Evolutionary conservation across 2,888 invertebrate species (phyloP).

Genomic region (Pammene aurita): DNA sequence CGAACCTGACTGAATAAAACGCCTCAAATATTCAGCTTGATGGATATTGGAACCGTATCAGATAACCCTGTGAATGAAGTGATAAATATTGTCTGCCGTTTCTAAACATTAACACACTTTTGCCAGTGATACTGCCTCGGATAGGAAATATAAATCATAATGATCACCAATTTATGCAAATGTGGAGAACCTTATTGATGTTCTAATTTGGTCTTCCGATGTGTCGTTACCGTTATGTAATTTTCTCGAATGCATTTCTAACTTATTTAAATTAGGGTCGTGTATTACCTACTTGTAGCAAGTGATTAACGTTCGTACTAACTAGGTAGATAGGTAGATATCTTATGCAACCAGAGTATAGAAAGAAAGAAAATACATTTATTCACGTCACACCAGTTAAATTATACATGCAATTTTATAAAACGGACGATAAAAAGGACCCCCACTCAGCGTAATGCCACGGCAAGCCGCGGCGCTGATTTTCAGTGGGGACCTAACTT

Average conservation of each 20-base stretch:
- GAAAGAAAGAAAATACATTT: no score
- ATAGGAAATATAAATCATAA: not conserved
- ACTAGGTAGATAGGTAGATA: no score
- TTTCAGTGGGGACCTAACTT: no score
- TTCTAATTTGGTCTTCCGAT: not conserved
- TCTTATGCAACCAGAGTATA: not conserved
- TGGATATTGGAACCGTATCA: not conserved
- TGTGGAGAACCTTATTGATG: not conserved
- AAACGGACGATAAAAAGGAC: no score
- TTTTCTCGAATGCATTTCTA: not conserved
- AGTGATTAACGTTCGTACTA: no score
- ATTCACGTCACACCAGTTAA: no score
- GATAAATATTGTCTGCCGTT: not conserved
- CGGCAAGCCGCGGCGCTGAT: no score
- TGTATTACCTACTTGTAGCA: no score
- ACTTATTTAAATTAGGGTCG: not conserved
- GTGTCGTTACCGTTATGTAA: not conserved
- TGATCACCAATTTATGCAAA: not conserved
- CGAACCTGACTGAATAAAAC: conserved; percentile 6
- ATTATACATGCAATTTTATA: no score
- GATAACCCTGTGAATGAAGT: conserved; percentile 3
- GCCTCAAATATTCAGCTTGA: conserved; percentile 10
- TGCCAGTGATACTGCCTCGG: not conserved
- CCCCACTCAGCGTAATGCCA: no score
- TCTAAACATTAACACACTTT: conserved; percentile 18